Evolutionary conservation across 2,113 vertebrate genomes (phyloP), one percentile per base, ranked within the genome.

Genomic region (Romanogobio albipinnatus): DNA sequence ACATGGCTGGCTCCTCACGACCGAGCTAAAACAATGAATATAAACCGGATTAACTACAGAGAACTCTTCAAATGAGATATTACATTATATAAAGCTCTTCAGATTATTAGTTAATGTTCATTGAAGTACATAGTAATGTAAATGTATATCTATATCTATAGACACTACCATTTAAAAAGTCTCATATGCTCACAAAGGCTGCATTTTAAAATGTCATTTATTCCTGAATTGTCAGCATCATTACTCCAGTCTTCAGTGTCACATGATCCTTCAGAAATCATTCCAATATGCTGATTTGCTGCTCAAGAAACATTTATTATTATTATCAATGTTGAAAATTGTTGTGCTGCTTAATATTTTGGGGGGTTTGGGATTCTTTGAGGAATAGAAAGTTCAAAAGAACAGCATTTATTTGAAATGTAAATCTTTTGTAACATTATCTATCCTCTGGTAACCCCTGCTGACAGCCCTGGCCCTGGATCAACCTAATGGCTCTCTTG

Each of bases 1-100:
- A 99, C 98, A 99, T 99, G 88, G 98, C 98, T 22, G 98, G 98
- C 82, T 99, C 98, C 89, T 99, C 98, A 36, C 98, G 96, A 76
- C 98, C 98, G 85, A 99, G 96, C 98, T 99, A 84, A 10, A 87
- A 9, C 3, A 7, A 7, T 4, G 84, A 61, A 2, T 81, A 43
- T 76, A 47, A 26, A 49, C 45, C 61, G 75, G 7, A 11, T 66
- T 14, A 15, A n/a, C 22, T 33, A 70, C 17, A 71, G 17, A 6
- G 36, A n/a, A 71, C 19, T 71, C 15, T 2, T 2, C 6, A 62
- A 29, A 13, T 15, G 5, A 59, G 14, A 66, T 47, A 17, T n/a
- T 56, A 70, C 22, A 82, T 64, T 77, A 53, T 19, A 39, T 36
- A 9, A 70, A 86, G 70, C 47, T 1, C 0, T 2, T 70, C 9